Evolutionary conservation across 2,797 vertebrate genomes (phyloP), one percentile per base, ranked within the genome.

Genomic region (Diplodus sargus): DNA sequence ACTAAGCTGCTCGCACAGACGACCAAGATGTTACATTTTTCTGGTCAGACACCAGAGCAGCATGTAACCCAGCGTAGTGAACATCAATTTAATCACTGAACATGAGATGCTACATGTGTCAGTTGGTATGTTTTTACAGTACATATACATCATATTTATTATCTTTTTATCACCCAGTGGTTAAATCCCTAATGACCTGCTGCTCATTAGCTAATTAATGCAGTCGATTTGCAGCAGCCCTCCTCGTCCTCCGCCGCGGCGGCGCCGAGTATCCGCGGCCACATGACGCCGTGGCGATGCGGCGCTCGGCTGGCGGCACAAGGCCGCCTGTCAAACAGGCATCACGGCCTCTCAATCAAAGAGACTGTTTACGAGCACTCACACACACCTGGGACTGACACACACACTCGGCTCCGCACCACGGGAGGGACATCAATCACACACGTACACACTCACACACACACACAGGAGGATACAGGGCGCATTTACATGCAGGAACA

Each of bases 261-360:
- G 16, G 70, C 23, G 61, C 56, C 3, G 63, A 53, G 66, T 78
- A 43, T 65, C 76, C 58, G 5, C 39, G 70, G 76, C 66, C 79
- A 78, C 73, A 59, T 78, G 78, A 81, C 23, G 69, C 59, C 1
- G 77, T 86, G 87, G 91, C 78, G 61, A 88, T 76, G 70, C 82
- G 70, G 83, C 52, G 54, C 75, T 74, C 76, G 56, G 84, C 80
- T 84, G 79, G 84, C 77, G 80, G 81, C 88, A 85, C 90, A 90
- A 91, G 89, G 89, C 90, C 88, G 70, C 78, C 85, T 90, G 91
- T 93, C 88, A 90, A 81, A 77, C 64, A 39, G 82, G 72, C 86
- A 84, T 87, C 89, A 79, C 23, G 34, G 79, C 71, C 89, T 90
- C 90, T 93, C 89, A 89, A 90, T 93, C 89, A 91, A 82, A 86